A percentile compares a stretch with the other conserved stretches of the same genome.
Evolutionary conservation across 2,888 invertebrate species (phyloP).

Genomic region (Hylaea fasciaria): DNA sequence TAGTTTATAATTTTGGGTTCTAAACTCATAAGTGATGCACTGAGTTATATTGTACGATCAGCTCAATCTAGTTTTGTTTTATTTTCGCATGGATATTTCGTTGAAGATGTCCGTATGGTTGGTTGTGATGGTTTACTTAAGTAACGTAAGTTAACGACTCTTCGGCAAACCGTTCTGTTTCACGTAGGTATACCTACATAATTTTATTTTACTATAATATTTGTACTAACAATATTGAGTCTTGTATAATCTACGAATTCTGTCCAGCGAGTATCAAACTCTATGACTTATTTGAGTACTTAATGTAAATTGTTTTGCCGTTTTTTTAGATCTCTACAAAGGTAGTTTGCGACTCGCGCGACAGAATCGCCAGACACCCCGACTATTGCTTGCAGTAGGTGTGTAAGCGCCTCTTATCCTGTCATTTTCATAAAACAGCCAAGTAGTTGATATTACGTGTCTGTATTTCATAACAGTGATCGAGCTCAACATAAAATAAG

Average conservation of each 20-base stretch:
- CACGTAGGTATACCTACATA: slow-evolving; percentile 63
- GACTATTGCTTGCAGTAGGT: slow-evolving; percentile 72
- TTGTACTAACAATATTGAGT: slow-evolving; percentile 67
- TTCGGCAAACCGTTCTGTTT: slow-evolving; percentile 73
- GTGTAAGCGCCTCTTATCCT: slow-evolving; percentile 70
- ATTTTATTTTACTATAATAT: slow-evolving; percentile 63
- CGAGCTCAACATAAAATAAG: slow-evolving; percentile 40
- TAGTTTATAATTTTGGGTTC: slow-evolving; percentile 73
- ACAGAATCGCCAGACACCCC: slow-evolving; percentile 50
- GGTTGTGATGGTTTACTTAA: slow-evolving; percentile 85
- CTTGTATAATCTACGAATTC: slow-evolving; percentile 47
- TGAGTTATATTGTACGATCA: slow-evolving; percentile 66
- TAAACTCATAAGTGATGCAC: slow-evolving; percentile 73
- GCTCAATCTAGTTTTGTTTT: slow-evolving; percentile 71
- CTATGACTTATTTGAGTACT: slow-evolving; percentile 64
- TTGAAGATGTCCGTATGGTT: slow-evolving; percentile 83
- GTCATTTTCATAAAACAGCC: slow-evolving; percentile 68
- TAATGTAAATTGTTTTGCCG: slow-evolving; percentile 46
- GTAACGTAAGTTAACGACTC: slow-evolving; percentile 74
- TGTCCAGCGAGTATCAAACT: slow-evolving; percentile 47
- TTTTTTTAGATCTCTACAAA: slow-evolving; percentile 17
- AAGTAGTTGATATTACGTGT: slow-evolving; percentile 44
- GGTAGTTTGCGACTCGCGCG: slow-evolving; percentile 37
- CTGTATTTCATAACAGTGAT: slow-evolving; percentile 40
- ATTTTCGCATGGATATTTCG: slow-evolving; percentile 72